phyloP scores from a whole-genome alignment of 2,113 vertebrate genomes.

The rat (Rattus norvegicus) region DNA sequence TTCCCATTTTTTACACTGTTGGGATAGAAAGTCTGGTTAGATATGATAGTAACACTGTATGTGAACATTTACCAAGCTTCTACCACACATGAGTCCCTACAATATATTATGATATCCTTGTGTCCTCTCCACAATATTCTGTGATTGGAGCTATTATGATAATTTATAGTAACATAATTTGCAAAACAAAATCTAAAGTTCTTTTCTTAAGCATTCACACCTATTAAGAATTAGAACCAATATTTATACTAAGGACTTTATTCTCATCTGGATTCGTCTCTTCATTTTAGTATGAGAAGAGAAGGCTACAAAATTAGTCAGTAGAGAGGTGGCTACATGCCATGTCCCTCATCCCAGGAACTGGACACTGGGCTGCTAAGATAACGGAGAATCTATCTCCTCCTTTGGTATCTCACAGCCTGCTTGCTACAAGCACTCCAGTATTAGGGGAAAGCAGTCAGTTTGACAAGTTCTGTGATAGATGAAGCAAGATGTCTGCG shows the following conservation, averaged over 20 bases:
- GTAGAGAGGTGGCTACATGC: not conserved
- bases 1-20: not conserved
- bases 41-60: not conserved
- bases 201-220: not conserved
- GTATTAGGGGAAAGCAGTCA: not conserved
- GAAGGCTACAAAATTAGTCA: not conserved
- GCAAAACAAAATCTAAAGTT: not conserved
- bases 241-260: not conserved
- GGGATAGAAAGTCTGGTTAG: not conserved
- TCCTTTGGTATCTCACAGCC: not conserved
- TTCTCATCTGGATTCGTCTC: not conserved
- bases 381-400: not conserved
- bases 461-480: slow-evolving; percentile 29
- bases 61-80: not conserved
- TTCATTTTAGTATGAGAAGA: not conserved
- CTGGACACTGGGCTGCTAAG: not conserved
- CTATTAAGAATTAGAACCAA: not conserved
- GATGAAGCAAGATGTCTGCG: not conserved
- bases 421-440: not conserved
- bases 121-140: not conserved
- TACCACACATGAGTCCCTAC: not conserved
- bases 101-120: not conserved
- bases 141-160: not conserved
- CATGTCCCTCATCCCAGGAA: not conserved
- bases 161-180: not conserved